Conservation (phyloP, 2,888 invertebrate genomes). For the Alcis repandata region DNA sequence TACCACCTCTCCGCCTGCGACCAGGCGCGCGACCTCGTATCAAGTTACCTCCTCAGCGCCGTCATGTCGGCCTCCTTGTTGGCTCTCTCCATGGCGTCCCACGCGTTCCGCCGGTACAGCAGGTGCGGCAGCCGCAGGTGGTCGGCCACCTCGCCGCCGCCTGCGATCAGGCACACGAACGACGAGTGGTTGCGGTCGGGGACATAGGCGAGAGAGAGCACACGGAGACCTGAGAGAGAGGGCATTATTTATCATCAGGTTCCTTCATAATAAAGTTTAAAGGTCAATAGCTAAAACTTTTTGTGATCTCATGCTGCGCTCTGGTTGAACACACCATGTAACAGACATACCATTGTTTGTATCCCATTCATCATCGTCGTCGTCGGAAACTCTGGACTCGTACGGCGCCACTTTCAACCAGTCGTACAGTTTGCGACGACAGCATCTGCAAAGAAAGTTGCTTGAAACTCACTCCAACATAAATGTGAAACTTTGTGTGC, state of each 20-base stretch:
- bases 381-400: constrained; percentile 88
- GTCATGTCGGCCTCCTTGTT: constrained; percentile 81
- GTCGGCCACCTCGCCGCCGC: constrained; percentile 97
- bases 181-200: constrained; percentile 94
- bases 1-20: too few relatives aligned
- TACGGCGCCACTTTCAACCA: constrained; percentile 97
- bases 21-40: too few relatives aligned
- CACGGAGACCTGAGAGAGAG: constrained; percentile 91
- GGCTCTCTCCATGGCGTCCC: constrained; percentile 75
- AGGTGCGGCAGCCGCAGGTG: constrained; percentile 95
- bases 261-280: too few relatives aligned
- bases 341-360: constrained; percentile 86
- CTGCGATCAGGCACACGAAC: constrained; percentile 94
- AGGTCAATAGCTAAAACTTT: too few relatives aligned
- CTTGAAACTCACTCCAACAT: neutral
- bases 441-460: constrained; percentile 81
- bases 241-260: too few relatives aligned
- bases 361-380: constrained; percentile 97
- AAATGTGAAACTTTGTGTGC: too few relatives aligned
- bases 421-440: constrained; percentile 94
- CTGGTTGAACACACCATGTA: too few relatives aligned
- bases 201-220: constrained; percentile 95
- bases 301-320: too few relatives aligned
- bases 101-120: constrained; percentile 91
- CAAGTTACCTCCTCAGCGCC: constrained; percentile 68